Evolutionary conservation across 2,113 vertebrate genomes (phyloP), one percentile per base, ranked within the genome.

Genomic region (Zosterops japonicus): DNA sequence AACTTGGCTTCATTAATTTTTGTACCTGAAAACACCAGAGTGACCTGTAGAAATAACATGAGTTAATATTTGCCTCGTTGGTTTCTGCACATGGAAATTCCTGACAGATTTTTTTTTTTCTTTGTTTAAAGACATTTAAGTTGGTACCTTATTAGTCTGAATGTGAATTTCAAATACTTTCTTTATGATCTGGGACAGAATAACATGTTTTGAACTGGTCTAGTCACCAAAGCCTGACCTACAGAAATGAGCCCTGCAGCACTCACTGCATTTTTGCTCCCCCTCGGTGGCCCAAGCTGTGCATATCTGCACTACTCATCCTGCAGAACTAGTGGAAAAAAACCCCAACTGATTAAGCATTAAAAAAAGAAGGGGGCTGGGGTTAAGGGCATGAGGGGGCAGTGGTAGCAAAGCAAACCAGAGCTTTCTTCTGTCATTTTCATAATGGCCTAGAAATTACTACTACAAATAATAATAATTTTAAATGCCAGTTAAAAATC

Each of bases 21-120:
- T 15, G 3, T n/a, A 35, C 29, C 78, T 79, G 70, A 52, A 79
- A 83, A 59, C 14, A 59, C 12, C 57, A 19, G 19, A 46, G 31
- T 46, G 1, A 1, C 44, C 53, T 39, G 35, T 5, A 65, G 70
- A 87, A 94, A 64, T 19, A 80, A 60, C 1, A 1, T 0, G 0
- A 75, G 9, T 36, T 24, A 18, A 10, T 19, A 41, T 31, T 87
- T 5, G 0, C 19, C 35, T 68, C 8, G 0, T 12, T 71, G 23
- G 6, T 52, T 86, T 67, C 83, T 74, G 46, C n/a, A 39, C 15
- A 4, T 9, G 27, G 16, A 77, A 83, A 83, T 35, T 70, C 16
- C n/a, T 19, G 15, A 50, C 13, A 78, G 68, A 9, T 46, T 8
- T 14, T 29, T 8, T 8, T 29, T n/a, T 24, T 29, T 11, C 15